Evolutionary conservation across 2,113 vertebrate genomes (phyloP), one percentile per base, ranked within the genome.

Genomic region (Prietella phreatophila): DNA sequence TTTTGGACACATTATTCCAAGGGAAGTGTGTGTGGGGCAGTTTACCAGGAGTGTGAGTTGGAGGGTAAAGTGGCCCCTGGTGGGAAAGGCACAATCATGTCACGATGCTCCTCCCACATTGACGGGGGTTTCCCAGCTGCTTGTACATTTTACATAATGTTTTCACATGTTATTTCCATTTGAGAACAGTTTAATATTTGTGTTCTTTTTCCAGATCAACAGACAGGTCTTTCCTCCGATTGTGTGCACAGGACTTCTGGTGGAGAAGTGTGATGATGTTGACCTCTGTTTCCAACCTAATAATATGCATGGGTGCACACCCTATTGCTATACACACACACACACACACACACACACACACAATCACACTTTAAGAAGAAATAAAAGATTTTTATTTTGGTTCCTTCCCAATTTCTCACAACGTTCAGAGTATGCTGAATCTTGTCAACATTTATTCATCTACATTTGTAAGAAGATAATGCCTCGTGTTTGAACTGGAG

Each of bases 181-280:
- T 36, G 60, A 80, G 53, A 75, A 73, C 87, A 79, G 71, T 27
- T 20, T 63, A 61, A 88, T 78, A 84, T 87, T 83, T 84, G 61
- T 50, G 87, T 88, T 67, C 42, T 47, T 50, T 87, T 88, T 88
- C 82, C 73, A 75, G 33, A 36, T 50, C 87, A 25, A 53, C 73
- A 82, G 86, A 60, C 61, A 71, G 73, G 22, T 56, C n/a, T 87
- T 88, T 88, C 87, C 87, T 88, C 50, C 10, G 75, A 88, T 88
- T 88, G 87, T 88, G 71, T 79, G 60, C 39, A 55, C 82, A 84
- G 87, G 87, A 61, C 73, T 67, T 79, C 25, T 76, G 82, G 82
- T 79, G 73, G 60, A 56, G n/a, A 53, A 67, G 60, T 61, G n/a
- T 42, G 30, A 83, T 78, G 69, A 36, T 36, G 42, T 84, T 75